These are phyloP conservation scores for Drosophila formosana DNA, from an alignment of 2,888 invertebrate genomes.

Conservation along the genomic window DNA sequence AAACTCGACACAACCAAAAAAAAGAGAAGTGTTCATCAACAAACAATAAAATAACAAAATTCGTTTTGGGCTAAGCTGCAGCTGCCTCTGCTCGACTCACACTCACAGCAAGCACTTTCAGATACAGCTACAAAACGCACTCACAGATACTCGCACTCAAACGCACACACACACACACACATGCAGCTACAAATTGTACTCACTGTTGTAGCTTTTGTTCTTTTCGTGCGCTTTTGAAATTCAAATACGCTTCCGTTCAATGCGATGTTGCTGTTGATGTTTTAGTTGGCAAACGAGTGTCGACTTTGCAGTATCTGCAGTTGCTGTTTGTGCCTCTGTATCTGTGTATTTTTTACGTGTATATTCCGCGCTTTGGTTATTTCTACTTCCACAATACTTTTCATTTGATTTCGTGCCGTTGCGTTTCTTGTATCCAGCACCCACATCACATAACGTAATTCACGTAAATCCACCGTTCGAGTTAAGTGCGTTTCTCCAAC, in stretches of 20 bases:
- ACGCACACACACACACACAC: slow-evolving; percentile 24
- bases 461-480: slow-evolving; percentile 4
- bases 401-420: slow-evolving; percentile 8
- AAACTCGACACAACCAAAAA: background rate
- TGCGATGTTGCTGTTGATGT: slow-evolving; percentile 25
- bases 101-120: background rate
- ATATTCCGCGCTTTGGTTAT: slow-evolving; percentile 18
- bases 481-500: slow-evolving; percentile 14
- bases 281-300: slow-evolving; percentile 81
- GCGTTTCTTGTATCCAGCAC: background rate
- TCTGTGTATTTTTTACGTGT: slow-evolving; percentile 14
- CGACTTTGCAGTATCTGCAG: slow-evolving; percentile 81
- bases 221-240: slow-evolving; percentile 76
- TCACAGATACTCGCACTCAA: slow-evolving; percentile 27
- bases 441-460: background rate
- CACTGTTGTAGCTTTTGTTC: slow-evolving; percentile 73
- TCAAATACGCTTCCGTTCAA: slow-evolving; percentile 78
- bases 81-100: slow-evolving; percentile 20
- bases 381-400: background rate
- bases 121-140: slow-evolving; percentile 13
- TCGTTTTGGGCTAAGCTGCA: slow-evolving; percentile 55
- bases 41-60: slow-evolving; percentile 26
- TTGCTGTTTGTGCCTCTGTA: slow-evolving; percentile 43
- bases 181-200: slow-evolving; percentile 21
- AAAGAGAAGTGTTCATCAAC: slow-evolving; percentile 23